Evolutionary conservation across 2,797 vertebrate genomes (phyloP).

Genomic region (Dendrocincla fuliginosa): DNA sequence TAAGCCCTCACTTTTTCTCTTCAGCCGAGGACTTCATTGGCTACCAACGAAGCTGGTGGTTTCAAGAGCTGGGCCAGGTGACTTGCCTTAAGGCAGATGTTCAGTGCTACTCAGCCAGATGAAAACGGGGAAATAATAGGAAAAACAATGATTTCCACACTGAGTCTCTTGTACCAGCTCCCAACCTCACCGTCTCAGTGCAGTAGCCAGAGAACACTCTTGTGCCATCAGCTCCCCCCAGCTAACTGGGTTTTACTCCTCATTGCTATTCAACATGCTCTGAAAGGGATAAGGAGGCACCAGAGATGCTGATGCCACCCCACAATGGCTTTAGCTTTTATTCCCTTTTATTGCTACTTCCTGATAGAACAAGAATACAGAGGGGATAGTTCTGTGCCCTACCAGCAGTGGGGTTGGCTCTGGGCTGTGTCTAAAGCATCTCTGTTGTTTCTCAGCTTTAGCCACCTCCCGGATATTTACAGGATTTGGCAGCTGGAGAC

Average conservation of each 20-base stretch:
- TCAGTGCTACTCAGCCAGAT: not conserved
- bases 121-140: constrained; percentile 24
- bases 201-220: not conserved
- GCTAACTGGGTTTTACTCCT: not conserved
- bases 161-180: not conserved
- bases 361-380: constrained; percentile 7
- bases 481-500: constrained; percentile 20
- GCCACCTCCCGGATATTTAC: constrained; percentile 40
- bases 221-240: not conserved
- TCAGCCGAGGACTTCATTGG: constrained; percentile 1
- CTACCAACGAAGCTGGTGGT: not conserved
- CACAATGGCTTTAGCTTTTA: not conserved
- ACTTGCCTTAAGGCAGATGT: constrained; percentile 43
- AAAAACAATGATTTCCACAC: not conserved
- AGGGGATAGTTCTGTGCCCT: constrained; percentile 35
- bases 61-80: constrained; percentile 35
- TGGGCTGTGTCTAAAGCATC: constrained; percentile 21
- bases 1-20: not conserved
- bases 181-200: not conserved
- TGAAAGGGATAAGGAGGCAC: not conserved
- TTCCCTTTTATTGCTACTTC: not conserved
- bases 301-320: not conserved
- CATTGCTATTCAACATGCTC: not conserved
- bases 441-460: constrained; percentile 9
- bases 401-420: constrained; percentile 3